Conservation (phyloP, 2,888 invertebrate species). For the Drosophila meridionalis region DNA sequence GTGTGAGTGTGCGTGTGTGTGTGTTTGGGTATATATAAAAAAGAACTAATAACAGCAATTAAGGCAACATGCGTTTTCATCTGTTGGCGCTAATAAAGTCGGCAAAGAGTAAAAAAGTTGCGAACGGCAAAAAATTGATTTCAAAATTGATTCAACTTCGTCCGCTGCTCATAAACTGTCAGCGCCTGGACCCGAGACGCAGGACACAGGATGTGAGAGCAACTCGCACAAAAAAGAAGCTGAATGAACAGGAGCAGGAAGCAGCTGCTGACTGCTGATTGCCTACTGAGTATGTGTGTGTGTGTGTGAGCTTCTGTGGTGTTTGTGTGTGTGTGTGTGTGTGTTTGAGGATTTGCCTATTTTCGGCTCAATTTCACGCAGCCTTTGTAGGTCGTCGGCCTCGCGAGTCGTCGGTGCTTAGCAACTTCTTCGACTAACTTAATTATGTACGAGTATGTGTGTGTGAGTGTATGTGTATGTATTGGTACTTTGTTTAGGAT, state of each 20-base stretch:
- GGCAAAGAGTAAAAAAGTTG: conserved; percentile 25
- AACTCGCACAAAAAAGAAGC: conserved; percentile 3
- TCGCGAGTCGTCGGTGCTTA: conserved; percentile 35
- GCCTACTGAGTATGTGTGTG: background rate
- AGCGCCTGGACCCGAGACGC: conserved; percentile 25
- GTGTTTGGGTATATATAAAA: background rate
- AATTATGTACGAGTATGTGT: conserved; percentile 4
- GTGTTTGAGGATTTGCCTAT: conserved; percentile 47
- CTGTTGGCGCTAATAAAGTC: conserved; percentile 69
- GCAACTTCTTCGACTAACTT: conserved; percentile 33
- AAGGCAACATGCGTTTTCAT: conserved; percentile 68
- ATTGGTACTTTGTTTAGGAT: conserved; percentile 27
- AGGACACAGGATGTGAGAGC: conserved; percentile 17
- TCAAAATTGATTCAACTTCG: conserved; percentile 48
- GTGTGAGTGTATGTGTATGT: conserved; percentile 1
- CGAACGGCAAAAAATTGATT: conserved; percentile 51
- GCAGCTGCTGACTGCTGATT: conserved; percentile 43
- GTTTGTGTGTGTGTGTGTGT: conserved; percentile 15
- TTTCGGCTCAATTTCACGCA: conserved; percentile 51
- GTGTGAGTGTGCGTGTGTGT: background rate
- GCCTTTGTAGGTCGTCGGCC: conserved; percentile 65
- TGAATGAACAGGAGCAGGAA: conserved; percentile 29
- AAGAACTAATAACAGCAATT: conserved; percentile 74
- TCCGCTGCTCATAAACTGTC: conserved; percentile 54
- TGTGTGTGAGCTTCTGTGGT: background rate